These are phyloP conservation scores for Spilogale gracilis DNA, from an alignment of 2,113 vertebrate species.

Conservation along the genomic window DNA sequence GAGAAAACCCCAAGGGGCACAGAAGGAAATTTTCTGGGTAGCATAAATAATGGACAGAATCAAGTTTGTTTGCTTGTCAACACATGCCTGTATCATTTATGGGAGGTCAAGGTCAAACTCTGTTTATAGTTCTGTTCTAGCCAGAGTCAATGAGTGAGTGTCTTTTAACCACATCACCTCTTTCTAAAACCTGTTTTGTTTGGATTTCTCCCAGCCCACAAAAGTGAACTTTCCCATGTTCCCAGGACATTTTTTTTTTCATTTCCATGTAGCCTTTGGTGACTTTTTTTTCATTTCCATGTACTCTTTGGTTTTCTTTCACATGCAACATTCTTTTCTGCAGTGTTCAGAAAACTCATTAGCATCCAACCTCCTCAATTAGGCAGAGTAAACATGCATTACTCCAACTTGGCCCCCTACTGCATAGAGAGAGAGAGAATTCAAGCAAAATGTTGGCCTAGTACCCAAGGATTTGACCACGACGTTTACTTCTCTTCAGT, in stretches of 20 bases:
- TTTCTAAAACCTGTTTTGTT: slow-evolving; percentile 79
- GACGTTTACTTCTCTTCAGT: slow-evolving; percentile 66
- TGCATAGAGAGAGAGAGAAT: slow-evolving; percentile 36
- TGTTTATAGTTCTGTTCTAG: slow-evolving; percentile 76
- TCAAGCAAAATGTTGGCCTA: slow-evolving; percentile 31
- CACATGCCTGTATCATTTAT: slow-evolving; percentile 70
- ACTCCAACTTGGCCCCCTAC: background rate
- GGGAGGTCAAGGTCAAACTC: slow-evolving; percentile 60
- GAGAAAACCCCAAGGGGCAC: background rate
- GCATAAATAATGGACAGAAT: background rate
- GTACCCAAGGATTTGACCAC: slow-evolving; percentile 52
- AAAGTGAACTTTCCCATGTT: slow-evolving; percentile 62
- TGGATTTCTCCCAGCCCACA: slow-evolving; percentile 77
- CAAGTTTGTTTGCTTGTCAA: slow-evolving; percentile 74
- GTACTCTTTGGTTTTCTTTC: slow-evolving; percentile 61
- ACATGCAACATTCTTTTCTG: slow-evolving; percentile 52
- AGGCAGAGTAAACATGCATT: slow-evolving; percentile 68
- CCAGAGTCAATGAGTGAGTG: slow-evolving; percentile 59
- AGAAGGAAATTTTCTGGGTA: background rate
- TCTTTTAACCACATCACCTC: slow-evolving; percentile 70
- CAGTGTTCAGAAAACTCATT: slow-evolving; percentile 56
- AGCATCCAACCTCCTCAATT: slow-evolving; percentile 3
- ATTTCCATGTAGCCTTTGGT: too few species aligned
- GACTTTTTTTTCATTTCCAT: background rate
- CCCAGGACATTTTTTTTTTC: background rate